Base-by-base conservation (phyloP, 2,113 vertebrate genomes). In the Jacana jacana region DNA sequence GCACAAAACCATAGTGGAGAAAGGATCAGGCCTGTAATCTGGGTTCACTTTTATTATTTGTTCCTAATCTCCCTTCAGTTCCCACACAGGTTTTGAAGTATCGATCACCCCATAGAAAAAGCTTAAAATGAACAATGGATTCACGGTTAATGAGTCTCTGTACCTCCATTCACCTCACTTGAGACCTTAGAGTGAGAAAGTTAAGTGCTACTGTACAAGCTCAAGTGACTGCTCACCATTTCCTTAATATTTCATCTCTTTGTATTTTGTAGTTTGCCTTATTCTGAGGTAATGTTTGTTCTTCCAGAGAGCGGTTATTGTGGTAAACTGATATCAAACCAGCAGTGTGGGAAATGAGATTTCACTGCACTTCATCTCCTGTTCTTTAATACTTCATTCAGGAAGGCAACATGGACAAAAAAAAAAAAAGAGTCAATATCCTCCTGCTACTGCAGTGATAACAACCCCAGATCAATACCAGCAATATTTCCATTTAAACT, bases 231-330 rank as follows among this genome's bases (percentile, higher is more conserved):
- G 81, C 86, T 96, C 86, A 60, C 92, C 10, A 79, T 61, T 96
- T 97, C 95, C 95, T 91, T 84, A 86, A 94, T 96, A 95, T 96
- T 96, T 85, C 77, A 44, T 37, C 83, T 86, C 95, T 95, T 84
- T 91, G 76, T 95, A 42, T 61, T 86, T 75, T 84, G 39, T 8
- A 71, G 80, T 94, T 93, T 95, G 77, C 72, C 52, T 52, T 52
- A 66, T 91, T 72, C 89, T 94, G 80, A 95, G 86, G 76, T 94
- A 78, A 93, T 96, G 84, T 97, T 97, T 95, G 27, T 92, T 96
- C 55, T 97, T 91, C 84, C 86, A 87, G 51, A 79, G 72, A 46
- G 66, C 1, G 2, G 86, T 91, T 92, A 92, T 60, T 94, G 80
- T 91, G 84, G 86, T 92, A 93, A 97, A 89, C 86, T 89, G 95